Evolutionary conservation across 2,797 vertebrate genomes (phyloP), one percentile per base, ranked within the genome.

Genomic region (Calcarius lapponicus): DNA sequence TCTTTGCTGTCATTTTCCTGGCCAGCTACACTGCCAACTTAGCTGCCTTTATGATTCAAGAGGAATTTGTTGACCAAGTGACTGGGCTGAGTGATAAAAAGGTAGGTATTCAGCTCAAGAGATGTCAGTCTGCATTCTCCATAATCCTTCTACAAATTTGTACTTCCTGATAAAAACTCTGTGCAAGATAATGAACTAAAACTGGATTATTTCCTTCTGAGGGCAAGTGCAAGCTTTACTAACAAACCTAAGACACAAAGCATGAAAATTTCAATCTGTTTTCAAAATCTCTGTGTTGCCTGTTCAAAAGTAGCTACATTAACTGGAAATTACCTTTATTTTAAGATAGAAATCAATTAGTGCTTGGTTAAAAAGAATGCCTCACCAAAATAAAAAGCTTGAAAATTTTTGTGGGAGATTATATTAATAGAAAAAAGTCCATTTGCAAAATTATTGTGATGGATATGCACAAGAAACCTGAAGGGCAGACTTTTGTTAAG

Each of bases 31-130:
- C 99, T 78, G 99, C 99, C 97, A 99, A 99, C 96, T 97, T 99
- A 98, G 99, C 99, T 5, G 99, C 99, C 82, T 99, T 99, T 97
- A 99, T 99, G 99, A 99, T 99, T 97, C 99, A 99, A 96, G 99
- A 99, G 95, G 99, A 99, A 95, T 99, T 99, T 95, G 99, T 99
- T 16, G 99, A 99, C 97, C 99, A 99, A 94, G 99, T 99, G 97
- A 99, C 99, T 2, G 99, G 99, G 40, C 98, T 99, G 69, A 99
- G 99, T 42, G 99, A 99, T 97, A 99, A 99, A 86, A 99, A 99
- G 99, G 99, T 99, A 97, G 66, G 96, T 47, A 32, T 64, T 40
- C 36, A 9, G 19, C 40, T 87, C 32, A 45, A 10, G 50, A 57
- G 43, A 31, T 12, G n/a, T 40, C 34, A 40, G 11, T 67, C 38